Evolutionary conservation across 2,888 invertebrate species (phyloP), one percentile per base, ranked within the genome.

Genomic region (Hirtodrosophila histrioides): DNA sequence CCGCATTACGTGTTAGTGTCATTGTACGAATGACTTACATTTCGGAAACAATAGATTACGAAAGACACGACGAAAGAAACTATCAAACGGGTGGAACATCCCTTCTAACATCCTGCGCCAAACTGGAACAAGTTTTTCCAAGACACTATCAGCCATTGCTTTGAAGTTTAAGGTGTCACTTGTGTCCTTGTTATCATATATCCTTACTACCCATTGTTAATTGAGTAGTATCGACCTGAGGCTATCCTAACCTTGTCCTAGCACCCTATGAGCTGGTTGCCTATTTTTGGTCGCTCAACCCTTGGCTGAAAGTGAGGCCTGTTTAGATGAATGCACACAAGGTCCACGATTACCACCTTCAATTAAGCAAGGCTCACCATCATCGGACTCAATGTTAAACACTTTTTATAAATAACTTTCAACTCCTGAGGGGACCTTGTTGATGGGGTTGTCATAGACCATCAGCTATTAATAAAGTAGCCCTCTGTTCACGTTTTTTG

Each of bases 21-120:
- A 86, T 83, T 81, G 86, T 80, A 74, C 81, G 78, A 77, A 70
- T 81, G 81, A 76, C 84, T 81, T 81, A 78, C 63, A 84, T 83
- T 67, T 58, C 27, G 17, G 50, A 27, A 55, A 54, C 17, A 48
- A 60, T 44, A 53, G 23, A 51, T 36, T 10, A 11, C 2, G 24
- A 33, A 46, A 29, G 56, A 46, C 45, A 51, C 35, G 37, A 43
- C 17, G 12, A 23, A 39, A 9, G 33, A 17, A 49, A 36, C 12
- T 46, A 44, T 54, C 54, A 6, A 27, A 27, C 6, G 27, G 27
- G 6, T 27, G 27, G 27, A 27, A 27, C 27, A 27, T 27, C 27
- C 27, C 27, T 27, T 17, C 17, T 2, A 17, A 17, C 17, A 17
- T 17, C 17, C 17, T 17, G 17, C 17, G 17, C 1, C 17, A 17